Evolutionary conservation across 2,113 vertebrate genomes (phyloP).

Genomic region (Pomatostomus ruficeps): DNA sequence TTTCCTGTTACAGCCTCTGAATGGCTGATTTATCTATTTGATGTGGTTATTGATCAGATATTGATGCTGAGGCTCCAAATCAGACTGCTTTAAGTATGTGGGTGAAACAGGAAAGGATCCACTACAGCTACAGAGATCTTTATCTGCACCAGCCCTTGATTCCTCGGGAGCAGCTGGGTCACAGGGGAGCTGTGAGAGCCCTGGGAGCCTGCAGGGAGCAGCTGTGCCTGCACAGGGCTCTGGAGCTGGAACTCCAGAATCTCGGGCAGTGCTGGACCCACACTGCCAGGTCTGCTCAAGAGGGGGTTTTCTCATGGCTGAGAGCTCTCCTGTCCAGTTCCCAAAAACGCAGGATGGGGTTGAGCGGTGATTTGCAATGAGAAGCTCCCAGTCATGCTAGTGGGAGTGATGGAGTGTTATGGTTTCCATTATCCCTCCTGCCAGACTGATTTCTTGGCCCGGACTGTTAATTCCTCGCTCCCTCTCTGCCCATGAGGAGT

Average conservation of each 20-base stretch:
- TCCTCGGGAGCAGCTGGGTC: background rate
- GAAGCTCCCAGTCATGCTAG: background rate
- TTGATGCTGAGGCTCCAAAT: background rate
- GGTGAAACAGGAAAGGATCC: background rate
- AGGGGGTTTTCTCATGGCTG: background rate
- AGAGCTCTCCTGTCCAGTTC: background rate
- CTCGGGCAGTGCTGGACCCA: background rate
- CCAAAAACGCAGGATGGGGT: background rate
- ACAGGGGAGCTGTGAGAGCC: background rate
- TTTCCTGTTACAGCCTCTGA: background rate
- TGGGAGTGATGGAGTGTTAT: background rate
- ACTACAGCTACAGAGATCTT: background rate
- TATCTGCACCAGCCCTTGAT: background rate
- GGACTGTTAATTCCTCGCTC: background rate
- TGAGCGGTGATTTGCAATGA: background rate
- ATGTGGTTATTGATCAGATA: background rate
- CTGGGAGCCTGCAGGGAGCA: background rate
- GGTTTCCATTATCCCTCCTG: background rate
- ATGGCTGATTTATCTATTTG: constrained; percentile 16
- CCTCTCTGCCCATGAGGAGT: background rate
- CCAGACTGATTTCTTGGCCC: background rate
- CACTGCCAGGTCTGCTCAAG: background rate
- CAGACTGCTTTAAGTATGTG: background rate
- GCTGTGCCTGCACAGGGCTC: background rate
- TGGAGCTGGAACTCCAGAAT: background rate